Evolutionary conservation across 2,888 invertebrate genomes (phyloP), one percentile per base, ranked within the genome.

Genomic region (Scaptomyza parva): DNA sequence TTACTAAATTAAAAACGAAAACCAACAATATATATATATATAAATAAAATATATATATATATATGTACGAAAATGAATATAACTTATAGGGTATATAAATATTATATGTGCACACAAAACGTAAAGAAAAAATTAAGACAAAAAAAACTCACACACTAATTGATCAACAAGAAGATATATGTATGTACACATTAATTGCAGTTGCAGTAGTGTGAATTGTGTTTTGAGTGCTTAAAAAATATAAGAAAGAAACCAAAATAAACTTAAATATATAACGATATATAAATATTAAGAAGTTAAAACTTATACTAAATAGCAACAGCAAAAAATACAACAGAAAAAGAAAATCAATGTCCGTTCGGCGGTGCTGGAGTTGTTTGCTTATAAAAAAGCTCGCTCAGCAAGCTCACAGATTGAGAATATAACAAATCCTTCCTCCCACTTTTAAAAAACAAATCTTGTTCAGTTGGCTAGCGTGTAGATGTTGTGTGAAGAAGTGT

Each of bases 221-320:
- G 58, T 65, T 67, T 67, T 50, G 59, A 52, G 59, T 71, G 78
- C 63, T 78, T 67, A 55, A 55, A 60, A 69, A 70, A 57, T 53
- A 63, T 76, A 70, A 67, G 67, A 73, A 65, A 72, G 69, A 83
- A 86, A 83, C 86, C 86, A 86, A 83, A 83, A 86, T 73, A 76
- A 78, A 63, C 58, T 48, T 64, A 63, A 73, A 65, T 70, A 30
- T 50, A 44, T 22, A 50, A 30, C 48, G 50, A 59, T 33, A 50
- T 62, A 68, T 70, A 57, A n/a, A 60, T 57, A 30, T 45, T 66
- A 74, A 70, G 70, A 62, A 77, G 61, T 61, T 70, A 72, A 70
- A 67, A 14, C 33, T 40, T 28, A 58, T 54, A 39, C 18, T 62
- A 48, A 68, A 41, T 17, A 53, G 41, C 22, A 50, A 45, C 20